Conservation (phyloP, 2,113 vertebrate genomes). For the Atherinomorus stipes region DNA sequence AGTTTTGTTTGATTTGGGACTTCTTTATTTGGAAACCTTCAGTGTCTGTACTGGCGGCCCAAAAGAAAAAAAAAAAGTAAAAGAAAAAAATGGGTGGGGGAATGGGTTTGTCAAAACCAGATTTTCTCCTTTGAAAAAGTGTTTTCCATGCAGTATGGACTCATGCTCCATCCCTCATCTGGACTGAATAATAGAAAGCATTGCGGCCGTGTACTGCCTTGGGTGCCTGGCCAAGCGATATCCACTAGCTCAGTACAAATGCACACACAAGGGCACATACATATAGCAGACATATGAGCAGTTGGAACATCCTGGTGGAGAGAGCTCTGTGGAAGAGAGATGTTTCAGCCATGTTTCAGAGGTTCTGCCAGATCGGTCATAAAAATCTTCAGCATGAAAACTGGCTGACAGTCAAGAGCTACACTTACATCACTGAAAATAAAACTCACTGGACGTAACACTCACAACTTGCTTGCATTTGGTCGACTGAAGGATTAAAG, state of each 20-base stretch:
- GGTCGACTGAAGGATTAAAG: slow-evolving; percentile 57
- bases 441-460: slow-evolving; percentile 66
- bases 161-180: slow-evolving; percentile 78
- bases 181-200: slow-evolving; percentile 78
- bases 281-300: slow-evolving; percentile 34
- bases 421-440: slow-evolving; percentile 77
- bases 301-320: slow-evolving; percentile 58
- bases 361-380: slow-evolving; percentile 76
- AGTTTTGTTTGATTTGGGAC: slow-evolving; percentile 53
- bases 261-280: not conserved
- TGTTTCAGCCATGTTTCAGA: slow-evolving; percentile 73
- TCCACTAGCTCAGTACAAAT: slow-evolving; percentile 36
- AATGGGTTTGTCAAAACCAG: slow-evolving; percentile 69
- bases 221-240: slow-evolving; percentile 64
- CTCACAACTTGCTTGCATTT: slow-evolving; percentile 44
- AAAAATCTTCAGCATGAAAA: slow-evolving; percentile 73
- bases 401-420: slow-evolving; percentile 72
- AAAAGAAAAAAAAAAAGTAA: not conserved
- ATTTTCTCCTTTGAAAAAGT: slow-evolving; percentile 85
- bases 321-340: slow-evolving; percentile 64
- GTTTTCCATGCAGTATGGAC: slow-evolving; percentile 74
- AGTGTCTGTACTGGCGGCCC: slow-evolving; percentile 49
- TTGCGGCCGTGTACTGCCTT: slow-evolving; percentile 64
- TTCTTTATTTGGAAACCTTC: slow-evolving; percentile 59
- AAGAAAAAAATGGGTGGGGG: not conserved